Evolutionary conservation across 2,797 vertebrate species (phyloP), one percentile per base, ranked within the genome.

Genomic region (Bradypus variegatus): DNA sequence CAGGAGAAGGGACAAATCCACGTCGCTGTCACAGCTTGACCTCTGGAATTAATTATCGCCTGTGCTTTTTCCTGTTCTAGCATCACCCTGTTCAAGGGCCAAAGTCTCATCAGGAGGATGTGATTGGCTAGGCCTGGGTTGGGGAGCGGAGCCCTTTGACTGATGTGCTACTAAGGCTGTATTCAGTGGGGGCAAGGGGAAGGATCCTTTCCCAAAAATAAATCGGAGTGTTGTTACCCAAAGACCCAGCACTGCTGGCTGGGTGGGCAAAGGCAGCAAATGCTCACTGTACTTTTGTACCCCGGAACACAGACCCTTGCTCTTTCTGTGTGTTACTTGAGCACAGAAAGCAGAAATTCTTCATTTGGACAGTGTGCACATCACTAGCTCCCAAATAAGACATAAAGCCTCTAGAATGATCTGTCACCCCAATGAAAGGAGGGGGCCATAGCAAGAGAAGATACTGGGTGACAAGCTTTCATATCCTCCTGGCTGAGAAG

Each of bases 11-110:
- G 41, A 13, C 4, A 5, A 33, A 9, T 3, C 64, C 55, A 15
- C 0, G 6, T 2, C 50, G 41, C 65, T 45, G 2, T 25, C 69
- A 3, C 3, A 33, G 23, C 15, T n/a, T 0, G 2, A 16, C 41
- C 31, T 55, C 36, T 48, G 53, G 45, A 55, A 86, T 69, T 33
- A 7, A 62, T 48, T 5, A 36, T 23, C 33, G 27, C n/a, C 48
- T 12, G 41, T 62, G 14, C 31, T 23, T 31, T 31, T 25, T 23
- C 70, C 77, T 55, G 9, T 18, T 89, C 31, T 75, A 64, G 11
- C 36, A 27, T 67, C 45, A 50, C n/a, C 14, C 25, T n/a, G 14
- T 13, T 78, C 29, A 72, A 88, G 31, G 18, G 16, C 25, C 55
- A 21, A 62, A 86, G 60, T 82, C 64, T 62, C 53, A n/a, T 18